Conservation (phyloP, 2,888 invertebrate species). For the Cheilosia soror region DNA sequence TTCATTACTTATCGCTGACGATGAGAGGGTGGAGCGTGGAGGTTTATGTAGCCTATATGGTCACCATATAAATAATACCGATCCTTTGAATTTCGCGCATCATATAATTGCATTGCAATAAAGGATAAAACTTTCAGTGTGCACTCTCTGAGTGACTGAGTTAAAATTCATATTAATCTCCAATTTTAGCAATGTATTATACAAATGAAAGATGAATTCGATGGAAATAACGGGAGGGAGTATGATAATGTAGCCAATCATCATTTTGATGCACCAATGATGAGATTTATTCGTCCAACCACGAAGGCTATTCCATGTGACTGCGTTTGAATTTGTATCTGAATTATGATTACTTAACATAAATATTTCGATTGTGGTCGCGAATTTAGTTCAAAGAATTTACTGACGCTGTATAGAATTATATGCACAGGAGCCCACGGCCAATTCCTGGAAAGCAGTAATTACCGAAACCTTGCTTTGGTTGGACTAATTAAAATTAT, state of each 20-base stretch:
- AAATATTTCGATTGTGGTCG: not conserved
- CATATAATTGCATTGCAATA: slow-evolving; percentile 41
- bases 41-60: not conserved
- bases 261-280: slow-evolving; percentile 13
- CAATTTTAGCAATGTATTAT: slow-evolving; percentile 33
- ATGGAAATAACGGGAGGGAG: not conserved
- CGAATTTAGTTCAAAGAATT: not conserved
- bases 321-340: slow-evolving; percentile 31
- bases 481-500: no score
- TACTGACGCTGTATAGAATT: not conserved
- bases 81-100: slow-evolving; percentile 44
- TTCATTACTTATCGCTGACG: slow-evolving; percentile 62
- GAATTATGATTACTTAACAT: slow-evolving; percentile 10
- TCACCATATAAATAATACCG: not conserved
- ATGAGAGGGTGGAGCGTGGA: not conserved
- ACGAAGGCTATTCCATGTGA: slow-evolving; percentile 54
- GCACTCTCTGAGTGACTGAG: slow-evolving; percentile 13
- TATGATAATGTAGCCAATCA: not conserved
- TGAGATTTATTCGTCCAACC: slow-evolving; percentile 47
- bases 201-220: slow-evolving; percentile 2
- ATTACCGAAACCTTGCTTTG: no score
- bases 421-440: no score
- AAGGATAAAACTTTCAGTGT: slow-evolving; percentile 31
- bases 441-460: no score
- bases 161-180: slow-evolving; percentile 37